A percentile compares a stretch with the other conserved stretches of the same genome.
Conservation (phyloP, 2,888 invertebrate genomes). For the Cryptops parisi region DNA sequence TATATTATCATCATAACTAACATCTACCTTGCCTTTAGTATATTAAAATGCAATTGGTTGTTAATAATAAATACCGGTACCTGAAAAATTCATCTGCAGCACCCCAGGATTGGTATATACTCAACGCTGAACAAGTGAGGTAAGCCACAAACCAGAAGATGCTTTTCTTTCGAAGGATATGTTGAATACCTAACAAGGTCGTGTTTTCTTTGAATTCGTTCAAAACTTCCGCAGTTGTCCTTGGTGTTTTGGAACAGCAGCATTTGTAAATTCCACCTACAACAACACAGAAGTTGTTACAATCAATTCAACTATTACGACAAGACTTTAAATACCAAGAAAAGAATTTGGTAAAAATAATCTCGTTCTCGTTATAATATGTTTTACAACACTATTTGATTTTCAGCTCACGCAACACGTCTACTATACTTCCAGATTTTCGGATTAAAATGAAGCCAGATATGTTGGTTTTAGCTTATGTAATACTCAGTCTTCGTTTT, state of each 20-base stretch:
- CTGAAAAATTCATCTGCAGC: background rate
- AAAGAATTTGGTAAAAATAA: too few species aligned
- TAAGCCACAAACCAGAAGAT: background rate
- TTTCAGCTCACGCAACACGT: too few species aligned
- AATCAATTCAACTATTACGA: too few species aligned
- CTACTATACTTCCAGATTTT: too few species aligned
- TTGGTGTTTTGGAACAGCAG: background rate
- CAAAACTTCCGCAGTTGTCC: background rate
- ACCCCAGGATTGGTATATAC: background rate
- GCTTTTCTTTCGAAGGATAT: conserved; percentile 5
- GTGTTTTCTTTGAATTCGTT: background rate
- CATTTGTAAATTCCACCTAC: too few species aligned
- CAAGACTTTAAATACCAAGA: too few species aligned
- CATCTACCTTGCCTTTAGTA: background rate
- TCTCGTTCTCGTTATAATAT: too few species aligned
- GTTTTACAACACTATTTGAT: too few species aligned
- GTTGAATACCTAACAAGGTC: background rate
- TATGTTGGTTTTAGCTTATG: too few species aligned
- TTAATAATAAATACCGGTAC: background rate
- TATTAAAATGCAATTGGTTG: background rate
- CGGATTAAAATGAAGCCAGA: too few species aligned
- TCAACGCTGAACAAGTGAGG: background rate
- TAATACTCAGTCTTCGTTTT: too few species aligned
- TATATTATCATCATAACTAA: background rate
- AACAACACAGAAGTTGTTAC: too few species aligned